Evolutionary conservation across 2,888 invertebrate species (phyloP), one percentile per base, ranked within the genome.

Genomic region (Clivina fossor): DNA sequence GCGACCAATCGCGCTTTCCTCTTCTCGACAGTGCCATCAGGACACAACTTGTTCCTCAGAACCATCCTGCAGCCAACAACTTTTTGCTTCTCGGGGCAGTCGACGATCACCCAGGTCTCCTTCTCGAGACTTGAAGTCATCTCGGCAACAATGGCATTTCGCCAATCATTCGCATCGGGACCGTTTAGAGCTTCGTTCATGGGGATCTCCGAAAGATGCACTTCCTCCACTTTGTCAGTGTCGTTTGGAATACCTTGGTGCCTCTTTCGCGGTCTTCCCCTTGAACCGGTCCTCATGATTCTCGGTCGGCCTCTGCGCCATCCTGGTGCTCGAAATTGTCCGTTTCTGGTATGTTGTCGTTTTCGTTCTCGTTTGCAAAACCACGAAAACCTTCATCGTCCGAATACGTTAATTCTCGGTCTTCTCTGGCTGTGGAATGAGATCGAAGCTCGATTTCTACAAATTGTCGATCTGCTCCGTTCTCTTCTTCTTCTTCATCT

Each of bases 71-170:
- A 33, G 2, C 56, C 61, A 11, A 62, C 55, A 4, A 54, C 46
- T 3, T 53, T 41, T 16, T 24, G 11, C 8, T 58, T 43, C n/a
- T 33, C 35, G 3, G 61, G 61, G 5, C 55, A 47, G 11, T 59
- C 50, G 2, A 62, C 61, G 2, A 65, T 26, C 9, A 11, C 44
- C 64, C 63, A 66, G 1, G 62, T 64, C n/a, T 63, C 55, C 24
- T 63, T 62, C 38, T 60, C 60, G 2, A 63, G 11, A 1, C 62
- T 55, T 2, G 60, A 57, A 18, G 54, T 35, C 16, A 62, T 48
- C 46, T 64, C 64, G 1, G 15, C 26, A 8, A 15, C 55, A 9
- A 65, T 64, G 2, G 63, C 62, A 1, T 51, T 30, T 5, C 33
- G 41, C 62, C 62, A 63, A 19, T 60, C 58, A 2, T 22, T 11